Percentiles rank a stretch among this genome's conserved stretches.
phyloP scores from a whole-genome alignment of 2,888 invertebrate species.

The Agrochola litura region DNA sequence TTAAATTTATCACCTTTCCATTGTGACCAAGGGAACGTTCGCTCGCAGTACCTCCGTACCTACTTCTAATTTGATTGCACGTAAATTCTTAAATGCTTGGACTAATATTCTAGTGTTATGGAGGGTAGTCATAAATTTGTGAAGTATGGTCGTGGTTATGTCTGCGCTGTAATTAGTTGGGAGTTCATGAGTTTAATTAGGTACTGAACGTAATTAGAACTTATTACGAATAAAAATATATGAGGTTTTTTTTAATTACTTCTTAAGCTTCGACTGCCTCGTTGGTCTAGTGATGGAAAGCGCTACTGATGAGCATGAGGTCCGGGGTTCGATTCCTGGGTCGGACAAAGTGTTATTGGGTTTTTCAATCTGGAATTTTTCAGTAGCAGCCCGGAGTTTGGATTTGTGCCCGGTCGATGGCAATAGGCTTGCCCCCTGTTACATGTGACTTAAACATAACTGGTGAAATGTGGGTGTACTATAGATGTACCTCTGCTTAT shows the following conservation, averaged over 20 bases:
- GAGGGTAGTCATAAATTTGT: conserved; percentile 49
- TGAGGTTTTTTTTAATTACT: neutral
- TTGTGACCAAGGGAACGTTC: conserved; percentile 63
- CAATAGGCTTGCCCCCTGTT: neutral
- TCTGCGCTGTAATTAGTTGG: conserved; percentile 25
- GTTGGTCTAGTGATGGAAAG: neutral
- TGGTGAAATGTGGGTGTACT: neutral
- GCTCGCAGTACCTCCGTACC: conserved; percentile 30
- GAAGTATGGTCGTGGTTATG: conserved; percentile 37
- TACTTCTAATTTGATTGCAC: conserved; percentile 63
- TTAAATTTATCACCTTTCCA: conserved; percentile 73
- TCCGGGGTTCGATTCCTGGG: neutral
- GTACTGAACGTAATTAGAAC: conserved; percentile 17
- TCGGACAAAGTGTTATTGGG: neutral
- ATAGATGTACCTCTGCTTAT: neutral
- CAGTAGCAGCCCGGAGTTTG: neutral
- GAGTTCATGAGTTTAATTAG: conserved; percentile 37
- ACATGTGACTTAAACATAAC: neutral
- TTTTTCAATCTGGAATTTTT: neutral
- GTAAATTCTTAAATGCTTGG: conserved; percentile 62
- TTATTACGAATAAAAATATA: neutral
- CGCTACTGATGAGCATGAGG: neutral
- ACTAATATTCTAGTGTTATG: conserved; percentile 52
- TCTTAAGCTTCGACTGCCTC: neutral
- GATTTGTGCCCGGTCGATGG: neutral